A percentile compares a stretch with the other conserved stretches of the same genome.
Conservation (phyloP, 1,140 invertebrate genomes). For the Microplitis demolitor region DNA sequence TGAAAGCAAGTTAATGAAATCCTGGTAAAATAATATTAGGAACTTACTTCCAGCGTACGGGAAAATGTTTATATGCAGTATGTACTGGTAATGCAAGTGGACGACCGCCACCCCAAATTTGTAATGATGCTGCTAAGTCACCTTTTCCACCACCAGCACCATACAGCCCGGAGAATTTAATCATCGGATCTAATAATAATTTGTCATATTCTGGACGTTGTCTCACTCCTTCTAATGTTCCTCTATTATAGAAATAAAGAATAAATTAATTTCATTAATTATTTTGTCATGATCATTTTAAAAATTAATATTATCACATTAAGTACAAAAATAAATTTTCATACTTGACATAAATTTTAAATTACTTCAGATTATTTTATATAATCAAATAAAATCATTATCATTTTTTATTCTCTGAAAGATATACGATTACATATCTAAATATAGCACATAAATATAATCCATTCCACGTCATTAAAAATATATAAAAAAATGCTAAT, state of each 20-base stretch:
- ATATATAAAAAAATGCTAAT: no score
- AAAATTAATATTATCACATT: background rate
- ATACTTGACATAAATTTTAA: no score
- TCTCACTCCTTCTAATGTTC: conserved; percentile 91
- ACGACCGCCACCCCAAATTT: conserved; percentile 84
- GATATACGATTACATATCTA: no score
- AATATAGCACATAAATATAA: no score
- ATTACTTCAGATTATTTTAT: no score
- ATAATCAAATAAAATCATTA: no score
- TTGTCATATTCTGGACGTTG: conserved; percentile 87
- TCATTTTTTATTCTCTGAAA: no score
- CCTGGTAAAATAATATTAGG: background rate
- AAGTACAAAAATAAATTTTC: no score
- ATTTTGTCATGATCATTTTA: background rate
- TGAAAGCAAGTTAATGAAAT: no score
- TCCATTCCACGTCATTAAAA: no score
- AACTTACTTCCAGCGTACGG: conserved; percentile 88
- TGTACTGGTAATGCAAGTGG: conserved; percentile 86
- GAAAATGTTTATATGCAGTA: conserved; percentile 93
- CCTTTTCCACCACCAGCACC: conserved; percentile 73
- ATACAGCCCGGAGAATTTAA: conserved; percentile 89
- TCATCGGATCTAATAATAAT: conserved; percentile 83
- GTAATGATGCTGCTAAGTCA: conserved; percentile 85
- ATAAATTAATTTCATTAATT: background rate
- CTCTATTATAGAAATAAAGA: conserved; percentile 65